Conservation (phyloP, 1,140 invertebrate species). For the Laupala kohalensis region DNA sequence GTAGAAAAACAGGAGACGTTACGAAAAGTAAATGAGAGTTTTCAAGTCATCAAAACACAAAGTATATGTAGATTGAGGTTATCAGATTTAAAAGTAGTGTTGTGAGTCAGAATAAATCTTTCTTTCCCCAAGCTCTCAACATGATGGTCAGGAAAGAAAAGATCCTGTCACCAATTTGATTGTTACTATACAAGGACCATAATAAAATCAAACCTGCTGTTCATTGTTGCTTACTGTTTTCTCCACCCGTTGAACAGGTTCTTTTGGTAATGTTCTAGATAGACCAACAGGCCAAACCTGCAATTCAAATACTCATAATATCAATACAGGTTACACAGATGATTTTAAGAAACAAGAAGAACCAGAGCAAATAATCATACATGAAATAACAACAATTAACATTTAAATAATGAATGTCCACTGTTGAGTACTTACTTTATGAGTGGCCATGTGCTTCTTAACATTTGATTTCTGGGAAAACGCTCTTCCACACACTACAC, state of each 20-base stretch:
- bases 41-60: no score
- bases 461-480: constrained; percentile 52
- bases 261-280: constrained; percentile 13
- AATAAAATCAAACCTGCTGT: no score
- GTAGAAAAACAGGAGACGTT: no score
- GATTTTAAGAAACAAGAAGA: neutral
- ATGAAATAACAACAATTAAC: neutral
- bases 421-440: constrained; percentile 38
- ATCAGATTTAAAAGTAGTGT: no score
- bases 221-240: neutral
- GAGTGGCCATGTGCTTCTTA: constrained; percentile 52
- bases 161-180: no score
- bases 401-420: neutral
- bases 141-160: no score
- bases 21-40: no score
- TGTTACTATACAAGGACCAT: no score
- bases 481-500: constrained; percentile 45
- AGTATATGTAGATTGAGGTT: no score
- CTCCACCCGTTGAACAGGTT: constrained; percentile 8
- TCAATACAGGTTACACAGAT: neutral
- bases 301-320: neutral
- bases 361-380: neutral
- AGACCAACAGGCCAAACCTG: constrained; percentile 16
- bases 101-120: no score
- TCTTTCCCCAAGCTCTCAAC: no score